These are phyloP conservation scores for Nomada goodeniana DNA, from an alignment of 2,888 invertebrate genomes.

Conservation along the genomic window DNA sequence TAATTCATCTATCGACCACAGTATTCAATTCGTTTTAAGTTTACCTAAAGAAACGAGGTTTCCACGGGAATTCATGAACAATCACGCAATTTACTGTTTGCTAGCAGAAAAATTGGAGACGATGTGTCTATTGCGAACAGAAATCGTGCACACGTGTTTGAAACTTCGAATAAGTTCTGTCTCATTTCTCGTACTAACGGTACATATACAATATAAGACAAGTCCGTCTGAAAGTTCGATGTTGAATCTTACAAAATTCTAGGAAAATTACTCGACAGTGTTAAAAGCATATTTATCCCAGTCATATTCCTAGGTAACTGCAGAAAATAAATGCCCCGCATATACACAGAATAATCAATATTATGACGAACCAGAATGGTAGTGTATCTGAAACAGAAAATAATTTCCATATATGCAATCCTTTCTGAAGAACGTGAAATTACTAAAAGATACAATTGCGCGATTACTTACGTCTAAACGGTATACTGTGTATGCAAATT, in stretches of 20 bases:
- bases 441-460: background rate
- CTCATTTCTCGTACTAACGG: background rate
- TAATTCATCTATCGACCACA: constrained; percentile 45
- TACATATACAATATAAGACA: constrained; percentile 15
- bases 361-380: constrained; percentile 92
- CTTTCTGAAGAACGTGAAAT: background rate
- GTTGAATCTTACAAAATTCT: constrained; percentile 37
- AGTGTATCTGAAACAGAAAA: constrained; percentile 88
- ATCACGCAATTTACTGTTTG: background rate
- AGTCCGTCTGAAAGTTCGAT: constrained; percentile 22
- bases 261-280: constrained; percentile 23
- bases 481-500: constrained; percentile 94
- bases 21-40: constrained; percentile 28
- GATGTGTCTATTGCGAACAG: constrained; percentile 11
- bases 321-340: constrained; percentile 92
- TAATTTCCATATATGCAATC: background rate
- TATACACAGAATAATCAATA: constrained; percentile 90
- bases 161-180: constrained; percentile 9
- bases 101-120: constrained; percentile 10
- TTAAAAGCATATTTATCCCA: constrained; percentile 22
- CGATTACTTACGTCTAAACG: constrained; percentile 89
- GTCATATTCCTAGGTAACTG: constrained; percentile 91
- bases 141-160: constrained; percentile 34
- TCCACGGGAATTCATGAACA: background rate
- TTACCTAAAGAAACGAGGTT: constrained; percentile 7